Evolutionary conservation across 2,113 vertebrate species (phyloP), one percentile per base, ranked within the genome.

Genomic region (Siphamia tubifer): DNA sequence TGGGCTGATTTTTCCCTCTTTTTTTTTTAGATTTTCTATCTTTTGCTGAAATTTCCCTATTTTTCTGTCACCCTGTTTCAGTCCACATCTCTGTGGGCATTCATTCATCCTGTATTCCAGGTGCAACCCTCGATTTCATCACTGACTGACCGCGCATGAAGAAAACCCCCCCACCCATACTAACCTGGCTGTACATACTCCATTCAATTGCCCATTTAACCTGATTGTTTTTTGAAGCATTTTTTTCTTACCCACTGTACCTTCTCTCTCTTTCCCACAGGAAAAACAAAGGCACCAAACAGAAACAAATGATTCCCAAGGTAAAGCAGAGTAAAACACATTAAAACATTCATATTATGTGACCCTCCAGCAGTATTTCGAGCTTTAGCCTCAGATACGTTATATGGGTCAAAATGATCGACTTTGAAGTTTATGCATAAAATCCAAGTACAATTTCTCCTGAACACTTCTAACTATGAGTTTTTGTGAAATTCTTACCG

Each of bases 301-400:
- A 94, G 86, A 97, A 94, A 87, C 97, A 98, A 91, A 87, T 92
- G 80, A 96, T 99, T 83, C 98, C 98, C 20, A 99, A 99, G 98
- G 98, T 98, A 94, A 87, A 24, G 21, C 4, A 8, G 1, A 72
- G 8, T 19, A 28, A 28, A n/a, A n/a, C n/a, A n/a, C n/a, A n/a
- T n/a, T n/a, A n/a, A n/a, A n/a, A n/a, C n/a, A n/a, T n/a, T n/a
- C n/a, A n/a, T n/a, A n/a, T n/a, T n/a, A n/a, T n/a, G n/a, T n/a
- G n/a, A n/a, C n/a, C n/a, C n/a, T n/a, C n/a, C n/a, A n/a, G n/a
- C n/a, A n/a, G n/a, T n/a, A n/a, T n/a, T n/a, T n/a, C n/a, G n/a
- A n/a, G n/a, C n/a, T n/a, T n/a, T n/a, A n/a, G n/a, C n/a, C n/a
- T n/a, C n/a, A n/a, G n/a, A n/a, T n/a, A n/a, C n/a, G n/a, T n/a